Conservation (phyloP, 2,113 vertebrate genomes). For the human (Homo sapiens) region GRCh38 chr4:147692501-147693000, state of each 20-base stretch:
- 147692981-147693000: not conserved
- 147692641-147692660: not conserved
- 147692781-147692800: not conserved
- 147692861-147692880: not conserved
- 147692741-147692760: not conserved
- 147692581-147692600: too few relatives aligned
- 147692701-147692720: not conserved
- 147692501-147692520: too few relatives aligned
- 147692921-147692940: not conserved
- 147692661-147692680: not conserved
- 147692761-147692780: not conserved
- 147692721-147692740: not conserved
- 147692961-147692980: not conserved
- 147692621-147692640: not conserved
- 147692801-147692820: not conserved
- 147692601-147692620: not conserved
- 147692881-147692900: not conserved
- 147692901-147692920: not conserved
- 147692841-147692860: not conserved
- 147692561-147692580: too few relatives aligned
- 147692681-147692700: not conserved
- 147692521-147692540: too few relatives aligned
- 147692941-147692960: not conserved
- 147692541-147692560: too few relatives aligned
- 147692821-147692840: not conserved